Evolutionary conservation across 2,113 vertebrate species (phyloP), one percentile per base, ranked within the genome.

Genomic region (Speoplatyrhinus poulsoni): DNA sequence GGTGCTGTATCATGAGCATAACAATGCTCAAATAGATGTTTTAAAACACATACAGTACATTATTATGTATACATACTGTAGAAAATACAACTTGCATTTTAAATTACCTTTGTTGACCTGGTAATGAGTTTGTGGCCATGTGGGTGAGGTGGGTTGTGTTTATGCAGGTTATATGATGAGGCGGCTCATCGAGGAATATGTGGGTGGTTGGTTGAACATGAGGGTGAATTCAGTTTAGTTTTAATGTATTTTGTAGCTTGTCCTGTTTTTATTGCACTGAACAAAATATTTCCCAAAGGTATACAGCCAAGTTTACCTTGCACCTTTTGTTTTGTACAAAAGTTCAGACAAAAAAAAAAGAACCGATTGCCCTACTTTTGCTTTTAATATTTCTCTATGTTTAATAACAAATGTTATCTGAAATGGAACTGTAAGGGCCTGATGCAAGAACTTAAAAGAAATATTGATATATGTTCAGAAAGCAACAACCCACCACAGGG

Each of bases 401-500:
- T 87, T 80, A 77, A 80, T 74, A 81, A 80, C 76, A 74, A 82
- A 77, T 10, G 57, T 69, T 69, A 53, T 71, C 68, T 80, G 63
- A 72, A 80, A 49, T 78, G 82, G 83, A 82, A 76, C 69, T 72
- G 67, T 70, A 65, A 70, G 63, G 82, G 80, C 41, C 76, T 91
- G 87, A 91, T 69, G 89, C 85, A 92, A 90, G 67, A 72, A 63
- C 65, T 85, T 86, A 89, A 90, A 92, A 92, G 81, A 80, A 81
- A 70, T 69, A 69, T 67, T 77, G 70, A 71, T 75, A 46, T 69
- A 79, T 76, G 70, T 61, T 80, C 64, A 79, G 75, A 74, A 83
- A 83, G 62, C 61, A 79, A 82, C 74, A 86, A 73, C 62, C 54
- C 81, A 75, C 67, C 69, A 78, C 69, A 78, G 81, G 84, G 83